Conservation (phyloP, 2,888 invertebrate species). For the Sisyra terminalis region DNA sequence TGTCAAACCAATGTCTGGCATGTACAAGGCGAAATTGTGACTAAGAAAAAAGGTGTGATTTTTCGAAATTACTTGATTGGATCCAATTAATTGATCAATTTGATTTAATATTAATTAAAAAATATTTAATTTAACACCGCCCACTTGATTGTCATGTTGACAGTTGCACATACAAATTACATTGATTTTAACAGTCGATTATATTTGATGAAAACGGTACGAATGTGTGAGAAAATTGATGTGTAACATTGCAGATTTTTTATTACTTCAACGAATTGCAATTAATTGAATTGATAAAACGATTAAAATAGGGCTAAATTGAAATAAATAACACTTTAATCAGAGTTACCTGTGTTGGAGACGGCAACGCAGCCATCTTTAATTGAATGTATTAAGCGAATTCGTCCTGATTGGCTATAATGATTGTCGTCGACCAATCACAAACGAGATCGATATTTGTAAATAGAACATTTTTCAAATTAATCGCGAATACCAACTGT, state of each 20-base stretch:
- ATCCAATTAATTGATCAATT: no score
- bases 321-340: constrained; percentile 13
- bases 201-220: not conserved
- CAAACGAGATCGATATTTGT: constrained; percentile 20
- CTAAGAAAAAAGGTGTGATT: no score
- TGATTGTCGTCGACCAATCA: constrained; percentile 19
- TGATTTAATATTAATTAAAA: constrained; percentile 4
- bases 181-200: no score
- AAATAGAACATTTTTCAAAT: no score
- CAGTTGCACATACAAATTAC: no score
- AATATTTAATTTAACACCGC: constrained; percentile 6
- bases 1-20: not conserved
- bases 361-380: constrained; percentile 76
- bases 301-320: constrained; percentile 16
- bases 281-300: constrained; percentile 1
- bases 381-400: constrained; percentile 22
- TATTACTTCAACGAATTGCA: not conserved
- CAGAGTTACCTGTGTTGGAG: constrained; percentile 61
- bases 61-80: no score
- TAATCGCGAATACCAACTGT: not conserved
- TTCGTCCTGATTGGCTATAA: constrained; percentile 20
- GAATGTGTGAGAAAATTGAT: not conserved
- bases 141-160: not conserved
- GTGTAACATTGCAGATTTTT: not conserved
- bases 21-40: no score